phyloP scores from a whole-genome alignment of 1,140 invertebrate species.

The Charaxes varanes region DNA sequence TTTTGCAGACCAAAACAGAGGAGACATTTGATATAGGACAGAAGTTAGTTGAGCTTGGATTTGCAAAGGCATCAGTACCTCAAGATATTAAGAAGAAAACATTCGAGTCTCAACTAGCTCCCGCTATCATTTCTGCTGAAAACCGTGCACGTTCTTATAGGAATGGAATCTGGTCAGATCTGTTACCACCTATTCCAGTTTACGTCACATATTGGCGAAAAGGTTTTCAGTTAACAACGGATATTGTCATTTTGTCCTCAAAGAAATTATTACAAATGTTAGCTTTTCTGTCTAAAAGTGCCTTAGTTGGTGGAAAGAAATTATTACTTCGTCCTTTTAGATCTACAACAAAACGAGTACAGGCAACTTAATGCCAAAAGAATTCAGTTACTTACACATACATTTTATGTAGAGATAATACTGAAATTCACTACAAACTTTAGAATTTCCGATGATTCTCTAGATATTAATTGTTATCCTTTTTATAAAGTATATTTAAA shows the following conservation, averaged over 20 bases:
- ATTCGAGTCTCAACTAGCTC: conserved; percentile 56
- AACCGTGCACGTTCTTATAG: conserved; percentile 45
- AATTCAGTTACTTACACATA: conserved; percentile 1
- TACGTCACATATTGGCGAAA: conserved; percentile 59
- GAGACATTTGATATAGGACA: conserved; percentile 60
- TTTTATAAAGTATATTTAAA: conserved; percentile 38
- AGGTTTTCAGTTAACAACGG: conserved; percentile 33
- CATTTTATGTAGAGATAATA: conserved; percentile 20
- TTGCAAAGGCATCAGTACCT: conserved; percentile 54
- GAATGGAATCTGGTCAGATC: conserved; percentile 60
- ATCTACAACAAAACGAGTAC: conserved; percentile 36
- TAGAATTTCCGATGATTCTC: conserved; percentile 34
- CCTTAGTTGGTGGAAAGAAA: conserved; percentile 49
- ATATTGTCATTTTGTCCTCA: conserved; percentile 30
- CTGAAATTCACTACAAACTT: conserved; percentile 32
- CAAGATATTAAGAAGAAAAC: conserved; percentile 47
- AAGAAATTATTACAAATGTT: conserved; percentile 41
- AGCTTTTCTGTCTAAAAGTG: conserved; percentile 36
- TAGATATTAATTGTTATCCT: conserved; percentile 22
- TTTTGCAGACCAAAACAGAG: conserved; percentile 50
- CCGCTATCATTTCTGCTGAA: conserved; percentile 50
- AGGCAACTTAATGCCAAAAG: conserved; percentile 36
- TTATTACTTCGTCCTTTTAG: conserved; percentile 42
- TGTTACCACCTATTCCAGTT: conserved; percentile 45
- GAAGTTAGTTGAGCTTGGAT: conserved; percentile 61